phyloP scores from a whole-genome alignment of 2,888 invertebrate species.

The Athalia cordata region DNA sequence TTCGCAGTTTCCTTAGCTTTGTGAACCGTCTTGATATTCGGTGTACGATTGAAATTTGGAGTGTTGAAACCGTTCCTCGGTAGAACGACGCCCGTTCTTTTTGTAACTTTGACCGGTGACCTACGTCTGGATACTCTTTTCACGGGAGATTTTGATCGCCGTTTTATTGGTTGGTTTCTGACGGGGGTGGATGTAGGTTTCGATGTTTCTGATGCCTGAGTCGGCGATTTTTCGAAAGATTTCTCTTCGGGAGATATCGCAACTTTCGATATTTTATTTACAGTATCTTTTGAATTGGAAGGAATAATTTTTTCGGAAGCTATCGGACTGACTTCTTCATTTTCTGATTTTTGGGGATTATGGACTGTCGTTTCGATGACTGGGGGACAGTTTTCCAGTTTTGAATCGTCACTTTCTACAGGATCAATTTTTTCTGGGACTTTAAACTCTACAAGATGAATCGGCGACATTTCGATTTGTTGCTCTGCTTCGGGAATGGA shows the following conservation, averaged over 20 bases:
- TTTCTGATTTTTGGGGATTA: no score
- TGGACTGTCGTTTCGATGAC: no score
- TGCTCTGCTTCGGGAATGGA: conserved; percentile 42
- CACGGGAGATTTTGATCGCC: conserved; percentile 65
- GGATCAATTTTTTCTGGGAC: conserved; percentile 10
- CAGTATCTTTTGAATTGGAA: no score
- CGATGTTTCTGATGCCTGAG: neutral
- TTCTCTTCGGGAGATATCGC: neutral
- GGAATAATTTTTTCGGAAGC: no score
- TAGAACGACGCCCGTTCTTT: conserved; percentile 51
- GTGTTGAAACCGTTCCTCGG: conserved; percentile 51
- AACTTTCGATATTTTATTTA: no score
- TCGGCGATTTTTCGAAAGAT: neutral
- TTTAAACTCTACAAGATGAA: conserved; percentile 6
- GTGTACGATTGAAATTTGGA: conserved; percentile 48
- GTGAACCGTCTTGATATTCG: conserved; percentile 51
- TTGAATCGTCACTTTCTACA: no score
- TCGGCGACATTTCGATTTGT: conserved; percentile 22
- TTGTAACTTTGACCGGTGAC: conserved; percentile 62
- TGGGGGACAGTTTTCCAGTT: no score
- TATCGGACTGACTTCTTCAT: no score
- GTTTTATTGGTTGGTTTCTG: neutral
- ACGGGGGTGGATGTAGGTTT: neutral
- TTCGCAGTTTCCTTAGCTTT: conserved; percentile 52
- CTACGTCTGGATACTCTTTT: conserved; percentile 63